Evolutionary conservation across 1,140 invertebrate genomes (phyloP).

Genomic region (Mycetomoellerius zeteki): DNA sequence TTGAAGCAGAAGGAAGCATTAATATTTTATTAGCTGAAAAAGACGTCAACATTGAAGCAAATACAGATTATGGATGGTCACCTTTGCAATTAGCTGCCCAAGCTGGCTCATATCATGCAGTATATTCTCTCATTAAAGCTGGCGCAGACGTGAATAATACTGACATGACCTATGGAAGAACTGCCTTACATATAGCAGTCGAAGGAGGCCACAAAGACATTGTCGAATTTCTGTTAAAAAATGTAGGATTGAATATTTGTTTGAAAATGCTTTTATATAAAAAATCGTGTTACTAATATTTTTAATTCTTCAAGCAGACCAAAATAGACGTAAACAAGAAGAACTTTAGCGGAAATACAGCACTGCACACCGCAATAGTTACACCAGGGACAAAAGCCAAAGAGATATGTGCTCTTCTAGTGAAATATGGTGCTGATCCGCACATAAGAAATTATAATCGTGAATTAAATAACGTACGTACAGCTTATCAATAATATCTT

Average conservation of each 20-base stretch:
- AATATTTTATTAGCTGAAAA: slow-evolving; percentile 73
- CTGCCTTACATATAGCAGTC: slow-evolving; percentile 88
- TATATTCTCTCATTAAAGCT: slow-evolving; percentile 85
- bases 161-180: slow-evolving; percentile 87
- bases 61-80: slow-evolving; percentile 85
- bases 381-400: slow-evolving; percentile 76
- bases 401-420: slow-evolving; percentile 80
- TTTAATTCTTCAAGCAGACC: slow-evolving; percentile 71
- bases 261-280: slow-evolving; percentile 2
- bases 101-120: slow-evolving; percentile 85
- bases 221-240: slow-evolving; percentile 86
- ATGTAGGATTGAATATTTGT: slow-evolving; percentile 72
- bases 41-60: slow-evolving; percentile 70
- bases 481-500: background rate
- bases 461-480: slow-evolving; percentile 44
- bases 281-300: slow-evolving; percentile 30
- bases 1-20: slow-evolving; percentile 73
- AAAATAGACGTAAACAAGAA: slow-evolving; percentile 82
- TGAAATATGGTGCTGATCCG: slow-evolving; percentile 81
- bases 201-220: slow-evolving; percentile 85
- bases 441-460: slow-evolving; percentile 76
- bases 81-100: slow-evolving; percentile 87
- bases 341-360: slow-evolving; percentile 83
- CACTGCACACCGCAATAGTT: slow-evolving; percentile 82
- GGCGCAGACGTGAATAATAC: slow-evolving; percentile 86